Evolutionary conservation across 2,888 invertebrate genomes (phyloP), one percentile per base, ranked within the genome.

Genomic region (Elegia similella): DNA sequence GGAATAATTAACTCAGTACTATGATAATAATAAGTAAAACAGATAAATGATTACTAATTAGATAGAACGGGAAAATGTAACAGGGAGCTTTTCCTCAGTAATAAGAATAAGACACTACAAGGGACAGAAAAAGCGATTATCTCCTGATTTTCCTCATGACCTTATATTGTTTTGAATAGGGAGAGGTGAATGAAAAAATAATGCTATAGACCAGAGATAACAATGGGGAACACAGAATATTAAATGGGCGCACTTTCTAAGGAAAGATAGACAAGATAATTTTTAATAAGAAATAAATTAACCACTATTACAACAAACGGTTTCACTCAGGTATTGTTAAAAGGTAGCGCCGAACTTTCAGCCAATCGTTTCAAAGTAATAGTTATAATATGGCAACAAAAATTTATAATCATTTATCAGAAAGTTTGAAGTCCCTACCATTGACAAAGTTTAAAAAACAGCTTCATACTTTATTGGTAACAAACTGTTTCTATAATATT

Each of bases 121-220:
- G 48, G 48, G 48, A 15, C 48, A 32, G 48, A 15, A n/a, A 44
- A 48, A 48, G 32, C 48, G 48, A 48, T 48, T 48, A 32, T 48
- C 48, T 32, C 32, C 30, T 48, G 30, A 48, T 48, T 48, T 48
- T 48, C 48, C 48, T 48, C 32, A 48, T 48, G 32, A 48, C 13
- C 13, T 48, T 48, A 48, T 32, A 48, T 15, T 48, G 48, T 32
- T 48, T 47, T 47, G 47, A 48, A 48, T 48, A 38, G 38, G 29
- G 30, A 48, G 32, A 15, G 32, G 8, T 10, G 6, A 15, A 48
- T 13, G 30, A 32, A 32, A 32, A 46, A 23, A 23, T 23, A 23
- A 38, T 38, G 38, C 38, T 12, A 1, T 0, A 12, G 38, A 38
- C 10, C 10, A 10, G 8, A 38, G 38, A 38, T 8, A 32, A 32